Evolutionary conservation across 2,113 vertebrate species (phyloP).

Genomic region (Semicossyphus pulcher): DNA sequence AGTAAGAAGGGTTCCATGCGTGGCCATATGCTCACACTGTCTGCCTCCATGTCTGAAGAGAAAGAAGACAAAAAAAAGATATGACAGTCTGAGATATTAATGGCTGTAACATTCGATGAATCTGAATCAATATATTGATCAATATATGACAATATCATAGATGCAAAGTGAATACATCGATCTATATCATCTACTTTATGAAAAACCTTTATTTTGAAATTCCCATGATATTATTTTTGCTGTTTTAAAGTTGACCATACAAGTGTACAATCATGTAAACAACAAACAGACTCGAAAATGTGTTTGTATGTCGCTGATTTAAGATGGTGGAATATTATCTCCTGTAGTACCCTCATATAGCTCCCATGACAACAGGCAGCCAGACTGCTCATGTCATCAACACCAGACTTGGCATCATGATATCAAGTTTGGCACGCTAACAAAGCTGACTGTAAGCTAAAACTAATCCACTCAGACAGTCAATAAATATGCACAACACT

Average conservation of each 20-base stretch:
- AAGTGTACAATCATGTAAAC: background rate
- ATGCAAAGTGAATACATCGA: too few species aligned
- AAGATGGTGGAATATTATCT: too few species aligned
- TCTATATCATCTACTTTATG: too few species aligned
- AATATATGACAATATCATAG: too few species aligned
- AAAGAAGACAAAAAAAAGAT: background rate
- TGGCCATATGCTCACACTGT: constrained; percentile 88
- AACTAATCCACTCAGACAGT: background rate
- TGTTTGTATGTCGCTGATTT: too few species aligned
- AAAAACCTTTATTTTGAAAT: too few species aligned
- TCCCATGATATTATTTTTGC: too few species aligned
- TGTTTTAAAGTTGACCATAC: background rate
- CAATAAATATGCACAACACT: background rate
- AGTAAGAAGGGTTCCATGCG: constrained; percentile 92
- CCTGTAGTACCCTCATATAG: background rate
- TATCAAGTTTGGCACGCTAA: background rate
- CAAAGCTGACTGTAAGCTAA: background rate
- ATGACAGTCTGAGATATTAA: too few species aligned
- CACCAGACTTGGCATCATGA: constrained; percentile 9
- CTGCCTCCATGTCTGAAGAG: constrained; percentile 82
- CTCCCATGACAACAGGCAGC: constrained; percentile 34
- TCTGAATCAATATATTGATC: too few species aligned
- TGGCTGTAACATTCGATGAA: too few species aligned
- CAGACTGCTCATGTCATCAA: background rate
- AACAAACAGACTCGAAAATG: too few species aligned